phyloP scores from a whole-genome alignment of 2,113 vertebrate species.

The Isichthys henryi region DNA sequence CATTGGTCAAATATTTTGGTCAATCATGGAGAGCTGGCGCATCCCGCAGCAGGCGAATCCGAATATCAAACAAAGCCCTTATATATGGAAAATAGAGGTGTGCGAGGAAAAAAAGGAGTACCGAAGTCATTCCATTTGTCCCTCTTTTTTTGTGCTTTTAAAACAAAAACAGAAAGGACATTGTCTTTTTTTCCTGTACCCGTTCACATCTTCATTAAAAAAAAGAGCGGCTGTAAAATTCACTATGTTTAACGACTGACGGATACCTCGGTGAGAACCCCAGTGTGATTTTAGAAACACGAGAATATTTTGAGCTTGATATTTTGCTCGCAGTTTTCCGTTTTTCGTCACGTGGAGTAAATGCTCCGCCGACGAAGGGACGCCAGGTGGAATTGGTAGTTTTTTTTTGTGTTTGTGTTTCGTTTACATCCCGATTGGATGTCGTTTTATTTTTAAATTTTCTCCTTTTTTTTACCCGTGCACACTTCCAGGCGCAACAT shows the following conservation, averaged over 20 bases:
- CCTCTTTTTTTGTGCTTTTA: constrained; percentile 9
- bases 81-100: neutral
- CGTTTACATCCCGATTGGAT: neutral
- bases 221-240: neutral
- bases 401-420: neutral
- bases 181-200: neutral
- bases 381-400: neutral
- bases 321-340: neutral
- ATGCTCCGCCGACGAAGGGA: neutral
- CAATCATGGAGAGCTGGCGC: constrained; percentile 42
- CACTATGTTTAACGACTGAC: neutral
- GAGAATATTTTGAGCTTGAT: neutral
- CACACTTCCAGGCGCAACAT: neutral
- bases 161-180: constrained; percentile 1
- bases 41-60: neutral
- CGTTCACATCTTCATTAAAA: neutral
- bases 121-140: neutral
- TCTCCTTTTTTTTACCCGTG: neutral
- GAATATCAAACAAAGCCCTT: constrained; percentile 14
- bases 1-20: constrained; percentile 44
- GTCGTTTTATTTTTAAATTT: neutral
- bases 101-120: neutral
- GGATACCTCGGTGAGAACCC: neutral
- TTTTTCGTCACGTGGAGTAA: constrained; percentile 16
- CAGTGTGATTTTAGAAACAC: constrained; percentile 2